phyloP scores from a whole-genome alignment of 2,797 vertebrate genomes.

The Phoxinus dragarum region DNA sequence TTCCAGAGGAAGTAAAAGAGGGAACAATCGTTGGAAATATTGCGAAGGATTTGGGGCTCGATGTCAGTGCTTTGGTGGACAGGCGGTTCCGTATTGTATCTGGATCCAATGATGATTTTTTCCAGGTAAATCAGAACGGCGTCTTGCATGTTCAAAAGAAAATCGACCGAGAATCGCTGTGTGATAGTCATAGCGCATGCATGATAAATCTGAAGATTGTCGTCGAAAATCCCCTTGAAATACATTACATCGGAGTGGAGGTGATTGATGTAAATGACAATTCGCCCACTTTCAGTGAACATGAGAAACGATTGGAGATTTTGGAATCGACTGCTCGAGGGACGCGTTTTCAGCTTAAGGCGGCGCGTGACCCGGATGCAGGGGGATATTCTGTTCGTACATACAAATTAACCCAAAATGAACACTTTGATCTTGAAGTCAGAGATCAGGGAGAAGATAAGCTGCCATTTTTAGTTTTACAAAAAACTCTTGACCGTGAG shows the following conservation, averaged over 20 bases:
- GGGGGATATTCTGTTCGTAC: slow-evolving; percentile 57
- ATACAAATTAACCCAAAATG: slow-evolving; percentile 60
- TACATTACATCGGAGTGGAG: slow-evolving; percentile 80
- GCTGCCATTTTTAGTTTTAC: slow-evolving; percentile 69
- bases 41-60: slow-evolving; percentile 78
- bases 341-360: slow-evolving; percentile 54
- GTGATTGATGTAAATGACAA: slow-evolving; percentile 75
- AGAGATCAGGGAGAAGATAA: slow-evolving; percentile 68
- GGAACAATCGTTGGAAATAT: slow-evolving; percentile 79
- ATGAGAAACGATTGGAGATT: slow-evolving; percentile 69
- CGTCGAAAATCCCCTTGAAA: slow-evolving; percentile 78
- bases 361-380: slow-evolving; percentile 61
- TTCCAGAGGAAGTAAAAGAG: slow-evolving; percentile 73
- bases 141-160: slow-evolving; percentile 63
- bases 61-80: slow-evolving; percentile 65
- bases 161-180: slow-evolving; percentile 74
- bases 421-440: slow-evolving; percentile 60
- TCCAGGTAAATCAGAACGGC: slow-evolving; percentile 67
- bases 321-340: slow-evolving; percentile 61
- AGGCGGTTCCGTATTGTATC: slow-evolving; percentile 78
- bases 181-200: slow-evolving; percentile 64
- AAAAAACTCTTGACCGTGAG: slow-evolving; percentile 75
- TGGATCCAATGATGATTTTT: slow-evolving; percentile 64
- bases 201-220: slow-evolving; percentile 78
- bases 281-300: slow-evolving; percentile 67